phyloP scores from a whole-genome alignment of 2,888 invertebrate genomes.

The Hypena proboscidalis region DNA sequence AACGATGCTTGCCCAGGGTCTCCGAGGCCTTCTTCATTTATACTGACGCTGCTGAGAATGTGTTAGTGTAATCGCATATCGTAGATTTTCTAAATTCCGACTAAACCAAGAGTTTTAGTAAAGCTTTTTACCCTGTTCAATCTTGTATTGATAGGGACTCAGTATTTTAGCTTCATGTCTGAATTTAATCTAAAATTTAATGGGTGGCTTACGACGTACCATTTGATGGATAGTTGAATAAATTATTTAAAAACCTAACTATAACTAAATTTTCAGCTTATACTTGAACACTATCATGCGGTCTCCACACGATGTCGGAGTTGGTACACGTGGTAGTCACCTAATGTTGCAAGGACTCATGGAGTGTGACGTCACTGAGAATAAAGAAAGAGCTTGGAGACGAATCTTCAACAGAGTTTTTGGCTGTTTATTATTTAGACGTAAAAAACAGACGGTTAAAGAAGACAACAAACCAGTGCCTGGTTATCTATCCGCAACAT shows the following conservation, averaged over 20 bases:
- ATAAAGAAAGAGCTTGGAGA: slow-evolving; percentile 16
- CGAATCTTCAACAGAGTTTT: slow-evolving; percentile 22
- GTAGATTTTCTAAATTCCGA: background rate
- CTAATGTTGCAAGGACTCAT: slow-evolving; percentile 46
- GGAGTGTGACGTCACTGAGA: slow-evolving; percentile 17
- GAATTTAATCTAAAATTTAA: no score
- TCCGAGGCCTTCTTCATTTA: slow-evolving; percentile 78
- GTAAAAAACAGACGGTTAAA: slow-evolving; percentile 15
- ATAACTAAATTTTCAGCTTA: slow-evolving; percentile 55
- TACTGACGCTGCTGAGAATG: slow-evolving; percentile 69
- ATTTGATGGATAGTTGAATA: no score
- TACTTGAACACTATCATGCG: slow-evolving; percentile 70
- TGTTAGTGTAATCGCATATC: slow-evolving; percentile 47
- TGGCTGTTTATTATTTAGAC: slow-evolving; percentile 37
- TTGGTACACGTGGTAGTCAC: slow-evolving; percentile 43
- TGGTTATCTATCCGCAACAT: slow-evolving; percentile 39
- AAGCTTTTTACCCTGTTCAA: background rate
- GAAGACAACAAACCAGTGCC: slow-evolving; percentile 13
- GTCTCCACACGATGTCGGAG: slow-evolving; percentile 61
- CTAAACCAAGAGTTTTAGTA: background rate
- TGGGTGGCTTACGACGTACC: no score
- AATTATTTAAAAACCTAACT: no score
- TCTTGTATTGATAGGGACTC: background rate
- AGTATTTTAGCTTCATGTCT: no score
- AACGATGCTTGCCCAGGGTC: slow-evolving; percentile 72